Evolutionary conservation across 35 echinoderm and acorn worm genomes (phyloP).

Genomic region (Lytechinus pictus): DNA sequence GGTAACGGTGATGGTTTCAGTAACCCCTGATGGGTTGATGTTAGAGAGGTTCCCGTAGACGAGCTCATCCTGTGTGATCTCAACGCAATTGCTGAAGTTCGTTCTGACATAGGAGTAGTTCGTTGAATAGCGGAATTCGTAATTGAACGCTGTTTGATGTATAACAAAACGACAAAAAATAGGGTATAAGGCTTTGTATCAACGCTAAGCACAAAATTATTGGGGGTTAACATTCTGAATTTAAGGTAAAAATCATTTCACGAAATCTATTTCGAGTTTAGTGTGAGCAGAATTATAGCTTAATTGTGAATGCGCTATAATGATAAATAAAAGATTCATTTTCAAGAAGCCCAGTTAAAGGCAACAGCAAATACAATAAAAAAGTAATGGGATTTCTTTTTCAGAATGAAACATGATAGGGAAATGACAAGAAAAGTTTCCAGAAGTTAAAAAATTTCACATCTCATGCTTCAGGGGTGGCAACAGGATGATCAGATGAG

Average conservation of each 20-base stretch:
- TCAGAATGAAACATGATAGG: too few relatives aligned
- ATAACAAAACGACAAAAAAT: not conserved
- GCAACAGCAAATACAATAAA: too few relatives aligned
- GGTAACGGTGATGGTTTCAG: constrained; percentile 30
- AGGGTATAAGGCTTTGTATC: not conserved
- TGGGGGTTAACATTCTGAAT: not conserved
- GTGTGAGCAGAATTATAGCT: not conserved
- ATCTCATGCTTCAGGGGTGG: too few relatives aligned
- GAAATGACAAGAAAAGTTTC: too few relatives aligned
- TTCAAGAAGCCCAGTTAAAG: too few relatives aligned
- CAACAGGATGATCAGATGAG: too few relatives aligned
- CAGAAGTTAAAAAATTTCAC: too few relatives aligned
- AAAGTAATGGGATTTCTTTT: too few relatives aligned
- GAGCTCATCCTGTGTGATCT: constrained; percentile 22
- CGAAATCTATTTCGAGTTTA: not conserved
- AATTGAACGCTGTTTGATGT: constrained; percentile 7
- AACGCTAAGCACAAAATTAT: not conserved
- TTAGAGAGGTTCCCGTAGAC: constrained; percentile 4
- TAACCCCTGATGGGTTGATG: not conserved
- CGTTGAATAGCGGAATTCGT: constrained; percentile 32
- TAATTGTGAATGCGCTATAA: not conserved
- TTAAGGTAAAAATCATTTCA: not conserved
- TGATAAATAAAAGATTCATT: too few relatives aligned
- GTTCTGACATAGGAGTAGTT: not conserved
- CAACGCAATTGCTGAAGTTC: not conserved